Conservation (phyloP, 2,888 invertebrate genomes). For the Macropis europaea region DNA sequence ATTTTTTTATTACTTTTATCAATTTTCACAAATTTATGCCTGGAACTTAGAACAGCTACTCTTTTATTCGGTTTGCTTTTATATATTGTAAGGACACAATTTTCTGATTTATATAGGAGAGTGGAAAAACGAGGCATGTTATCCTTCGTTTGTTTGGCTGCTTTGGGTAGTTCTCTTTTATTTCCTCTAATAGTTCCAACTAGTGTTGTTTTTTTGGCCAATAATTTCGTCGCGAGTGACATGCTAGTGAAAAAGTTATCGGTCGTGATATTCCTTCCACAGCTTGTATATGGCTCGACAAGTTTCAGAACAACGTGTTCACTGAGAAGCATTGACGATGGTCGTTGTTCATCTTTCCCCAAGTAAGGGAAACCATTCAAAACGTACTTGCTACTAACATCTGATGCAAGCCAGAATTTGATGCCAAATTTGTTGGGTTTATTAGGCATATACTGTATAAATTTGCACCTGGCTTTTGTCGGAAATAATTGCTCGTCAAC, state of each 20-base stretch:
- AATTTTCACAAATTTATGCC: conserved; percentile 60
- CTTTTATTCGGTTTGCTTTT: conserved; percentile 64
- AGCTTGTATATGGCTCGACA: conserved; percentile 54
- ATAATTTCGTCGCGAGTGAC: conserved; percentile 51
- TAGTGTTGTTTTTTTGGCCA: conserved; percentile 58
- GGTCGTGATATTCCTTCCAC: conserved; percentile 59
- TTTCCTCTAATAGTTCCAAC: conserved; percentile 60
- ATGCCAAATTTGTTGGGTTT: conserved; percentile 58
- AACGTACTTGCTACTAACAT: conserved; percentile 59
- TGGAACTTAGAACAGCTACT: conserved; percentile 58
- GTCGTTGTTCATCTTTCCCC: conserved; percentile 49
- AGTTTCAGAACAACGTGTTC: conserved; percentile 64
- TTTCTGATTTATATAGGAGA: conserved; percentile 45
- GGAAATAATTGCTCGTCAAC: conserved; percentile 66
- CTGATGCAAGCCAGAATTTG: conserved; percentile 66
- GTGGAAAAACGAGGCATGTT: conserved; percentile 56
- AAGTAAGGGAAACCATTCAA: conserved; percentile 64
- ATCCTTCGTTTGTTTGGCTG: conserved; percentile 36
- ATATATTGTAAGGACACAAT: conserved; percentile 58
- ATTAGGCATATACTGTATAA: conserved; percentile 69
- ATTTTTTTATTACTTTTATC: conserved; percentile 54
- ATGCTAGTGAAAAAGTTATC: conserved; percentile 64
- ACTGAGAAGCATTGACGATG: conserved; percentile 43
- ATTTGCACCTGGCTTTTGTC: conserved; percentile 66
- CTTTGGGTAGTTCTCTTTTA: conserved; percentile 49